Base-by-base conservation (phyloP, 2,888 invertebrate species). In the Abrostola tripartita region DNA sequence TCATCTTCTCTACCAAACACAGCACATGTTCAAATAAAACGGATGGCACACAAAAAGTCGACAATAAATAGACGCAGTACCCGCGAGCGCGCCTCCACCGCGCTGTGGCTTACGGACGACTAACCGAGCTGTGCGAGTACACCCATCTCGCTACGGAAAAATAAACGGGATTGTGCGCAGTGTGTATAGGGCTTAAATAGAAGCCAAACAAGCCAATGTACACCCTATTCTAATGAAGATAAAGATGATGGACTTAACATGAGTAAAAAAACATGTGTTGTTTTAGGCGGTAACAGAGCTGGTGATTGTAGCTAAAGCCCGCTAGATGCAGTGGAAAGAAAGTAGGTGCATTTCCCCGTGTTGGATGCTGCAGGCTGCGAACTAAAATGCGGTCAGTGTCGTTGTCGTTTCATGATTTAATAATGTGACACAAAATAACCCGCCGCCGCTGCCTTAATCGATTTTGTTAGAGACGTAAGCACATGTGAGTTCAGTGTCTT, bases 261-360 rank as follows among this genome's bases (percentile, higher is more conserved):
- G 14, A 2, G n/a, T 2, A 35, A 24, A 60, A 79, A 85, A 81
- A 81, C 79, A 83, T 90, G 82, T 53, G 84, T 75, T 87, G 62
- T 79, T 88, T 81, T 71, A 72, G 64, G 63, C 60, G 60, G 65
- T 53, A 59, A 42, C 35, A 61, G 42, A 49, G 59, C 57, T 73
- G 74, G 82, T 72, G 81, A 85, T 84, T 85, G 85, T 86, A 75
- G 81, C 77, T 77, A 82, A 85, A 85, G 82, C 79, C 83, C 74
- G 86, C 88, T 90, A 90, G 90, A 86, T 92, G 92, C 90, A 90
- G 87, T 86, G 84, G 87, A 90, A 92, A 92, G 92, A 92, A 93
- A 93, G 93, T 93, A 91, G 92, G 91, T 85, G 90, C 92, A 89
- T 92, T 92, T 92, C 90, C 88, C 85, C 76, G 76, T 74, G 79